Evolutionary conservation across 2,888 invertebrate genomes (phyloP).

Genomic region (Tenthredo mesomela): DNA sequence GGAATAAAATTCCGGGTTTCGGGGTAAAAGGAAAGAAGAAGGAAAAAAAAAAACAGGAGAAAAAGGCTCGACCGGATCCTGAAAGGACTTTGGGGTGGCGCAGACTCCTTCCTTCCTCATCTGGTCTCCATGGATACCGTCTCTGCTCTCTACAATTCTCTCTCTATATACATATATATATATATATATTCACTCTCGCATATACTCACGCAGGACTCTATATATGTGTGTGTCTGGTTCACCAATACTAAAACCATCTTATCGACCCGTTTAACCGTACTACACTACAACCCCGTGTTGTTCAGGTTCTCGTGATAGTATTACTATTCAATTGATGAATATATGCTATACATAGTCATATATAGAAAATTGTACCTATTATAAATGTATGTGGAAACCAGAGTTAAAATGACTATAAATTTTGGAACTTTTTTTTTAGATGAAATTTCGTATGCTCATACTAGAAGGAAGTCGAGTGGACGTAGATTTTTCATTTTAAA

Average conservation of each 20-base stretch:
- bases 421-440: too few relatives aligned
- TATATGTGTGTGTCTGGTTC: neutral
- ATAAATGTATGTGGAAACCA: too few relatives aligned
- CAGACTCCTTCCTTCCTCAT: constrained; percentile 63
- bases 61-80: constrained; percentile 24
- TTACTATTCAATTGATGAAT: constrained; percentile 43
- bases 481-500: too few relatives aligned
- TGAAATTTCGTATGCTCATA: too few relatives aligned
- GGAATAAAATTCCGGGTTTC: neutral
- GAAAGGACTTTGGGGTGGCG: constrained; percentile 58
- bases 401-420: too few relatives aligned
- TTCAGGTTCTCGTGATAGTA: constrained; percentile 16
- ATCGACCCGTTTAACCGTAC: constrained; percentile 43
- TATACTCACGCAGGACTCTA: constrained; percentile 7
- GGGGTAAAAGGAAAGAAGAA: neutral
- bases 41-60: constrained; percentile 1
- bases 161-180: too few relatives aligned
- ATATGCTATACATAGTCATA: neutral
- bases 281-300: constrained; percentile 1
- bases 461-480: too few relatives aligned
- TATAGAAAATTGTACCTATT: too few relatives aligned
- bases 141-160: constrained; percentile 56
- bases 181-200: neutral
- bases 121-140: constrained; percentile 70
- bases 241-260: neutral